A percentile compares a stretch with the other conserved stretches of the same genome.
phyloP scores from a whole-genome alignment of 1,140 invertebrate species.

The Drosophila littoralis region DNA sequence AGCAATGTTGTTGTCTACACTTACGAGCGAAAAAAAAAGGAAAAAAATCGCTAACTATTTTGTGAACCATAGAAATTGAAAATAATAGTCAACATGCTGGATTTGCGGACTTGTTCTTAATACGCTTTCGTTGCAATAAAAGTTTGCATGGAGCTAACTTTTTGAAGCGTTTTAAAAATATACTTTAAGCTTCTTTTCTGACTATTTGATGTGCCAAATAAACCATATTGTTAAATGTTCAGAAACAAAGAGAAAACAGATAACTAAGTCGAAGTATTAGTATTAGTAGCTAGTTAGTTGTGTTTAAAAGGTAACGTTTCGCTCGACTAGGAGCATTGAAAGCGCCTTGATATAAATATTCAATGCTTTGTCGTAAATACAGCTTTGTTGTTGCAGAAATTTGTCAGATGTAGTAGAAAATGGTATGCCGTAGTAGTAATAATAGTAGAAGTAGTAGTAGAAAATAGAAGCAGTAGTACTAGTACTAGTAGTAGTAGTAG shows the following conservation, averaged over 20 bases:
- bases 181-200: neutral
- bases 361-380: too few species aligned
- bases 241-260: too few species aligned
- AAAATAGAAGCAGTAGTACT: neutral
- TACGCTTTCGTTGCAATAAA: conserved; percentile 14
- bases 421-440: neutral
- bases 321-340: too few species aligned
- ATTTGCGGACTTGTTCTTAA: conserved; percentile 27
- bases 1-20: conserved; percentile 8
- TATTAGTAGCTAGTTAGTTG: too few species aligned
- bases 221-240: too few species aligned
- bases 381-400: too few species aligned
- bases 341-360: too few species aligned
- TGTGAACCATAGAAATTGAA: conserved; percentile 46
- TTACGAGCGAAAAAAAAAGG: neutral
- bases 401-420: neutral
- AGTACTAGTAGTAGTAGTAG: neutral
- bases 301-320: too few species aligned
- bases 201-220: neutral
- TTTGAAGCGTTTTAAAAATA: neutral
- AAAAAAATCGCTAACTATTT: conserved; percentile 16
- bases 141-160: neutral
- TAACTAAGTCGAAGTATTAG: too few species aligned
- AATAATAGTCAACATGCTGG: conserved; percentile 17
- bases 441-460: neutral